These are phyloP conservation scores for Acanthosepion esculentum DNA, from an alignment of 2,888 invertebrate genomes.

Conservation along the genomic window DNA sequence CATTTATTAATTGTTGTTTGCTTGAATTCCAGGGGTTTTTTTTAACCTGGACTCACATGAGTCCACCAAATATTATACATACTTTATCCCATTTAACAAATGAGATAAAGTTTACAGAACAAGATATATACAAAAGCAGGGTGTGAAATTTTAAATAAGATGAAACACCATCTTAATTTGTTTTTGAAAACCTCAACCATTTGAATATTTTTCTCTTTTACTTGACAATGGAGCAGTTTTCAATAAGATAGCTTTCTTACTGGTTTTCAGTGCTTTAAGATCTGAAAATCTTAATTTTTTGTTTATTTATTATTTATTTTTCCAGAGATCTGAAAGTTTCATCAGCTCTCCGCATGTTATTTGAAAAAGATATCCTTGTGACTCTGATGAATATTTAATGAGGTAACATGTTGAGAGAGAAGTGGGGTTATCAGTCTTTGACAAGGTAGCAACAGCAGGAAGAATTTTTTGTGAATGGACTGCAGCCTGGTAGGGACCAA, in stretches of 20 bases:
- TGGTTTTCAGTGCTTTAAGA: neutral
- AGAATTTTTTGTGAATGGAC: neutral
- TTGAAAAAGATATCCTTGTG: slow-evolving; percentile 33
- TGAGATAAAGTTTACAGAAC: neutral
- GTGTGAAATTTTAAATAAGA: neutral
- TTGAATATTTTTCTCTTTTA: neutral
- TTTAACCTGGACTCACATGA: no score
- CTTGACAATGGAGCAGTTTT: neutral
- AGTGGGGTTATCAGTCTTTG: neutral
- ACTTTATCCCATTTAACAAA: no score
- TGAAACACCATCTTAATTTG: neutral
- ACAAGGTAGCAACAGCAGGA: neutral
- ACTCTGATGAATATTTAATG: slow-evolving; percentile 22
- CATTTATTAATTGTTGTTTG: no score
- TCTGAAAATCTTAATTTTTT: neutral
- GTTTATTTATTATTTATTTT: neutral
- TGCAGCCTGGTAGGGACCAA: neutral
- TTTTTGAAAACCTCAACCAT: neutral
- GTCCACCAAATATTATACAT: no score
- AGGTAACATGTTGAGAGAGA: neutral
- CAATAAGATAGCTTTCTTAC: neutral
- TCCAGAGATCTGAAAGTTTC: neutral
- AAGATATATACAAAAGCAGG: neutral
- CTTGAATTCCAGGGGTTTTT: no score
- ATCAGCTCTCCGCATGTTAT: neutral